These are phyloP conservation scores for Chlamydotis undulata DNA, from an alignment of 2,113 vertebrate genomes.

Conservation along the genomic window DNA sequence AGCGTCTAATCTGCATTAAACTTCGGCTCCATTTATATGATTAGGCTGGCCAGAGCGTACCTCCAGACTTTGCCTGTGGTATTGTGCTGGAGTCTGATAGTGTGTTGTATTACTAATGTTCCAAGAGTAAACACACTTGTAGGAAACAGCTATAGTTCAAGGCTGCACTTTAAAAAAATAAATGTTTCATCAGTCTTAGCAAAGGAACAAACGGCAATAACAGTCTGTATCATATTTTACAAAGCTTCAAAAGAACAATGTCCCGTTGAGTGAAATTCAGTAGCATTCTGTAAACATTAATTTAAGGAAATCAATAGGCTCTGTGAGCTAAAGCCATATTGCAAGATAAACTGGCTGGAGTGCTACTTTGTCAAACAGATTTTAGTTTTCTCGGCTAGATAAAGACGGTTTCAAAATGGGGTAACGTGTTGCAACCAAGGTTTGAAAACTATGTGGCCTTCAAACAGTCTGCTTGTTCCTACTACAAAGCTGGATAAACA, in stretches of 20 bases:
- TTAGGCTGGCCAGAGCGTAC: not conserved
- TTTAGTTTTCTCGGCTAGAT: conserved; percentile 87
- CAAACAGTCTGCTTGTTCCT: conserved; percentile 78
- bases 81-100: conserved; percentile 51
- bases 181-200: conserved; percentile 75
- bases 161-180: conserved; percentile 69
- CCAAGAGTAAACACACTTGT: conserved; percentile 72
- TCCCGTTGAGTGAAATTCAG: conserved; percentile 83
- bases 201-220: conserved; percentile 78
- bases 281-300: conserved; percentile 87
- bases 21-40: conserved; percentile 18
- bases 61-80: conserved; percentile 39
- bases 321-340: conserved; percentile 86
- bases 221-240: conserved; percentile 73
- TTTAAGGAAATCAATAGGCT: conserved; percentile 88
- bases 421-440: conserved; percentile 87
- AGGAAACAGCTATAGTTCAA: conserved; percentile 80
- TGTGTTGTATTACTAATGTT: conserved; percentile 72
- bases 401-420: conserved; percentile 89
- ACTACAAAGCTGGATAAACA: conserved; percentile 86
- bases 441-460: conserved; percentile 89
- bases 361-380: conserved; percentile 89
- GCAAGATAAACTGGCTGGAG: conserved; percentile 88
- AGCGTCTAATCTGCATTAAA: conserved; percentile 33
- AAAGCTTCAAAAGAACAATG: conserved; percentile 86